Evolutionary conservation across 1,140 invertebrate genomes (phyloP).

Genomic region (Macrosteles quadrilineatus): DNA sequence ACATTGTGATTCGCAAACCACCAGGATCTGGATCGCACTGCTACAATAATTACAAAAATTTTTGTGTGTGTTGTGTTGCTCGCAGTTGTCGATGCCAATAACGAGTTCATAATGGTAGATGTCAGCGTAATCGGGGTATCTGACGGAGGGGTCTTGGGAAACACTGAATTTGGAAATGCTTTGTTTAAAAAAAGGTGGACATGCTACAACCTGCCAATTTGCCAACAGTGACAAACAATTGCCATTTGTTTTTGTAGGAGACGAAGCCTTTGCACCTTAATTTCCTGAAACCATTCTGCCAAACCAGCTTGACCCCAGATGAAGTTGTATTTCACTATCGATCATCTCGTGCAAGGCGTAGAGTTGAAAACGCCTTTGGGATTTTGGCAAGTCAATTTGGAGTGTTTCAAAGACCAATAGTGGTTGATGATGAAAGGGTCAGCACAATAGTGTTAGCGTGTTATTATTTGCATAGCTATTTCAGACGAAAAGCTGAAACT

Average conservation of each 20-base stretch:
- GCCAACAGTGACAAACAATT: neutral
- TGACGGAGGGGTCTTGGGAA: conserved; percentile 4
- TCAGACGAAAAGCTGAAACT: conserved; percentile 19
- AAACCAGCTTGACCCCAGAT: conserved; percentile 32
- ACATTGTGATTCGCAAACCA: conserved; percentile 41
- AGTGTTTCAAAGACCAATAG: conserved; percentile 47
- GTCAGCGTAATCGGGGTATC: neutral
- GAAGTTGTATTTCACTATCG: conserved; percentile 49
- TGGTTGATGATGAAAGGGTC: conserved; percentile 41
- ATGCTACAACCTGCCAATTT: neutral
- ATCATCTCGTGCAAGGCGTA: conserved; percentile 40
- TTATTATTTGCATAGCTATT: conserved; percentile 38
- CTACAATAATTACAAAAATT: conserved; percentile 47
- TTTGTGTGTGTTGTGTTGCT: neutral
- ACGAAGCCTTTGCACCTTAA: conserved; percentile 51
- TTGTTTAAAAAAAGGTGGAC: neutral
- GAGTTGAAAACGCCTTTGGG: conserved; percentile 52
- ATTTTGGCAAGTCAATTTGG: conserved; percentile 50
- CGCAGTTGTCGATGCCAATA: neutral
- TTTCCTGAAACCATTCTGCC: conserved; percentile 49
- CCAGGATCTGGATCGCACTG: conserved; percentile 37
- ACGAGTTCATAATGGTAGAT: neutral
- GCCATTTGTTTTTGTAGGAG: conserved; percentile 47
- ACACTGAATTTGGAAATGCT: no score
- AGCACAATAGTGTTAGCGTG: conserved; percentile 29